Evolutionary conservation across 2,888 invertebrate species (phyloP).

Genomic region (Ophonus ardosiacus): DNA sequence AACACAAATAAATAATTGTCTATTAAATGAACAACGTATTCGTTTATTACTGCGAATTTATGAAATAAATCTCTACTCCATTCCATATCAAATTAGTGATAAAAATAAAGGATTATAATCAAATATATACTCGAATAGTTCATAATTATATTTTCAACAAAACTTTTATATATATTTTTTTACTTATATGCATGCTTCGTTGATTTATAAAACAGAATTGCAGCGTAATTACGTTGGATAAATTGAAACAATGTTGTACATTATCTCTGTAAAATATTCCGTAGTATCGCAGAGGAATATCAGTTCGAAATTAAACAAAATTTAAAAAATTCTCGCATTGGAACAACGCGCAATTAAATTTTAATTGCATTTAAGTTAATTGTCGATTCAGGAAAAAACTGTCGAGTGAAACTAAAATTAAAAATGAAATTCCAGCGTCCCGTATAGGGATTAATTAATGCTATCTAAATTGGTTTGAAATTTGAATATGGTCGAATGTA

Average conservation of each 20-base stretch:
- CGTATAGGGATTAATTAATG: constrained; percentile 48
- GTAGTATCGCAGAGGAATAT: constrained; percentile 1
- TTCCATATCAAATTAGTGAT: background rate
- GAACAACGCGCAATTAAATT: constrained; percentile 37
- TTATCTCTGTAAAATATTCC: background rate
- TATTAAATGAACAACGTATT: background rate
- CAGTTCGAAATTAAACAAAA: constrained; percentile 3
- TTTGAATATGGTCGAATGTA: constrained; percentile 45
- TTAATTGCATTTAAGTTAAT: constrained; percentile 46
- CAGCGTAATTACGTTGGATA: no score
- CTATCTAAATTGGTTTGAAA: constrained; percentile 55
- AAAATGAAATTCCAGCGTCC: constrained; percentile 44
- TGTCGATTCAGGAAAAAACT: constrained; percentile 26
- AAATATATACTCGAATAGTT: background rate
- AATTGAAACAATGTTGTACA: background rate
- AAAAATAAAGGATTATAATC: background rate
- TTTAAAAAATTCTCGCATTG: constrained; percentile 15
- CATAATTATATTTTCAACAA: no score
- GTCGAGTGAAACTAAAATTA: constrained; percentile 43
- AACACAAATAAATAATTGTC: constrained; percentile 7
- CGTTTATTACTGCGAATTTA: background rate
- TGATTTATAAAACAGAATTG: no score
- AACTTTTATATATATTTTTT: no score
- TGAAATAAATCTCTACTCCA: background rate
- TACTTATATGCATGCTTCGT: no score